Conservation (phyloP, 2,888 invertebrate genomes). For the Anticlea derivata region DNA sequence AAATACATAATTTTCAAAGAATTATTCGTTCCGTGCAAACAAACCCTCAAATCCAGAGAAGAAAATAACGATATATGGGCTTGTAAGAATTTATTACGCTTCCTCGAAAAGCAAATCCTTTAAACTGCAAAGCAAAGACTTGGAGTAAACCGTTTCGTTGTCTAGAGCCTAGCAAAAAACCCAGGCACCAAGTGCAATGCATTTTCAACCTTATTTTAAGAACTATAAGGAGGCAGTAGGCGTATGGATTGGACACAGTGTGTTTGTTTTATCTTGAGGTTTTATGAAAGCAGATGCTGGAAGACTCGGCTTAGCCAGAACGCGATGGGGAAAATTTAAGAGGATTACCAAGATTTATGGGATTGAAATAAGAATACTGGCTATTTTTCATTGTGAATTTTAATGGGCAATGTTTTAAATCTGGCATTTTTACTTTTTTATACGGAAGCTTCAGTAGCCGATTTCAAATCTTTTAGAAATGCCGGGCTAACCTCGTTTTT, state of each 20-base stretch:
- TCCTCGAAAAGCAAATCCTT: constrained; percentile 39
- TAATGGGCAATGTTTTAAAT: constrained; percentile 8
- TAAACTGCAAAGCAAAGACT: constrained; percentile 49
- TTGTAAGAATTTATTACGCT: constrained; percentile 29
- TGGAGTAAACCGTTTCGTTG: constrained; percentile 42
- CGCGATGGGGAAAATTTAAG: constrained; percentile 31
- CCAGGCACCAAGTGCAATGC: background rate
- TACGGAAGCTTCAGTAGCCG: too few species aligned
- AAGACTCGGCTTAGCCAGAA: constrained; percentile 29
- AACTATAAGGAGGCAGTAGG: background rate
- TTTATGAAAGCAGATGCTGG: constrained; percentile 36
- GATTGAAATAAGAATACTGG: constrained; percentile 13
- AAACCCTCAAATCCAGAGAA: background rate
- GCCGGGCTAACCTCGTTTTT: too few species aligned
- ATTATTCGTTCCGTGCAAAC: constrained; percentile 1
- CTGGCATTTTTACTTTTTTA: too few species aligned
- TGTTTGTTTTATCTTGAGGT: constrained; percentile 38
- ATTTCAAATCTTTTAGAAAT: too few species aligned
- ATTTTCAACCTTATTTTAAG: constrained; percentile 21
- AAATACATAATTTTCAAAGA: background rate
- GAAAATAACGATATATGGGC: constrained; percentile 12
- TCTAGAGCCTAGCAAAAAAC: constrained; percentile 30
- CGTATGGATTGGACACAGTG: background rate
- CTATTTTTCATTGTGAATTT: constrained; percentile 16
- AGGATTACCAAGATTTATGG: constrained; percentile 36